Conservation (phyloP, 2,113 vertebrate species). For the Malurus elegans region DNA sequence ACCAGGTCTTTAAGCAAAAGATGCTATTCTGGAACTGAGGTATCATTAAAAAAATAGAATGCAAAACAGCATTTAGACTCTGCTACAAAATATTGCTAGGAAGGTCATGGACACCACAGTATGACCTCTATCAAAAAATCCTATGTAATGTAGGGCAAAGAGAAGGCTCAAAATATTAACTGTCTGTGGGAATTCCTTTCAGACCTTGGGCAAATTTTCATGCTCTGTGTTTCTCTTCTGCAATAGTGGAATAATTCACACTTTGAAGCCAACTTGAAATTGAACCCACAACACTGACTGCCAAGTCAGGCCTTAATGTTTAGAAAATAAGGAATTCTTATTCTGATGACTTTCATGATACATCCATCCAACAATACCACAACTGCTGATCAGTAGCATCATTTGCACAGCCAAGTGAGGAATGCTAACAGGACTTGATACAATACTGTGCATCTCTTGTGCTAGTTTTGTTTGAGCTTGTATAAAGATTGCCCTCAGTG, state of each 20-base stretch:
- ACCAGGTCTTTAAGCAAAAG: background rate
- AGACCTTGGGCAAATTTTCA: background rate
- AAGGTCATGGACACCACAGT: background rate
- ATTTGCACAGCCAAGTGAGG: background rate
- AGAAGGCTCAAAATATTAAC: background rate
- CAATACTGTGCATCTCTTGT: background rate
- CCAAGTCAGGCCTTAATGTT: background rate
- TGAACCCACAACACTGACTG: background rate
- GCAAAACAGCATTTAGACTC: background rate
- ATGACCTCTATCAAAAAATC: background rate
- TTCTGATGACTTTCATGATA: background rate
- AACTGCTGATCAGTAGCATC: background rate
- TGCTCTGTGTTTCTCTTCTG: background rate
- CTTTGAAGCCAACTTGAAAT: background rate
- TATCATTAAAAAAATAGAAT: conserved; percentile 5
- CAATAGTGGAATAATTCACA: background rate
- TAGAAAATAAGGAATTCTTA: background rate
- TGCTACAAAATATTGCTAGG: background rate
- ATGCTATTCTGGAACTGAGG: background rate
- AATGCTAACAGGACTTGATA: background rate
- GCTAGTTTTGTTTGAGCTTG: background rate
- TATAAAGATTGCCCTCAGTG: background rate
- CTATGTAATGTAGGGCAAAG: background rate
- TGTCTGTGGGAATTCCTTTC: background rate
- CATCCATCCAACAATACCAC: background rate